A percentile compares a stretch with the other conserved stretches of the same genome.
These are phyloP conservation scores for Dendrolimus kikuchii DNA, from an alignment of 1,140 invertebrate genomes.

Conservation along the genomic window DNA sequence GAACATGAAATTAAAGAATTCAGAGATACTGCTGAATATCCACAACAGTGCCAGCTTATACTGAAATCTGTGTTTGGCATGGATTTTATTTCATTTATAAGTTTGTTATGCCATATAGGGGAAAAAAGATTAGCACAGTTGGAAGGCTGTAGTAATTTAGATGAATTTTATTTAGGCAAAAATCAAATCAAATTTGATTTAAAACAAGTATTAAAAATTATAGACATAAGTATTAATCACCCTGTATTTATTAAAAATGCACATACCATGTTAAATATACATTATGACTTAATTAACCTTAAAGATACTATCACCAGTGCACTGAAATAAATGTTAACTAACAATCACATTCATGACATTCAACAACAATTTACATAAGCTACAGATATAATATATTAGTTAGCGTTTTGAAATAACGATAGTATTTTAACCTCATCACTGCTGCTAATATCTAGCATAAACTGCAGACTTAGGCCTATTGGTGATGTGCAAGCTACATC, in stretches of 20 bases:
- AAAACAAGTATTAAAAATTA: constrained; percentile 46
- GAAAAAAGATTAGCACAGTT: constrained; percentile 47
- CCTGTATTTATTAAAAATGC: constrained; percentile 30
- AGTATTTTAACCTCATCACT: too few species aligned
- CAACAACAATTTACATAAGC: too few species aligned
- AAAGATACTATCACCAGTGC: too few species aligned
- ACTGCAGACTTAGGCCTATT: too few species aligned
- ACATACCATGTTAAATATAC: constrained; percentile 14
- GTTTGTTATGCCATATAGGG: constrained; percentile 42
- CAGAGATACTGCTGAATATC: constrained; percentile 79
- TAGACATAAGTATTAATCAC: constrained; percentile 38
- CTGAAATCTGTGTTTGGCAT: constrained; percentile 88
- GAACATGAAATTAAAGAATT: constrained; percentile 87
- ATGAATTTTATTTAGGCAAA: constrained; percentile 46
- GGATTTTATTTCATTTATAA: constrained; percentile 73
- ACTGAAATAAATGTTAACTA: too few species aligned
- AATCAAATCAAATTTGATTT: constrained; percentile 70
- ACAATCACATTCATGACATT: too few species aligned
- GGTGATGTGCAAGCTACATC: too few species aligned
- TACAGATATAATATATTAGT: too few species aligned
- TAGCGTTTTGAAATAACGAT: too few species aligned
- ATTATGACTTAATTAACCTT: constrained; percentile 14
- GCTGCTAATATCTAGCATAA: too few species aligned
- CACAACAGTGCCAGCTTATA: constrained; percentile 84
- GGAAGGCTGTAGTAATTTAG: constrained; percentile 32